A percentile compares a stretch with the other conserved stretches of the same genome.
These are phyloP conservation scores for Miltochrista miniata DNA, from an alignment of 2,888 invertebrate species.

Conservation along the genomic window DNA sequence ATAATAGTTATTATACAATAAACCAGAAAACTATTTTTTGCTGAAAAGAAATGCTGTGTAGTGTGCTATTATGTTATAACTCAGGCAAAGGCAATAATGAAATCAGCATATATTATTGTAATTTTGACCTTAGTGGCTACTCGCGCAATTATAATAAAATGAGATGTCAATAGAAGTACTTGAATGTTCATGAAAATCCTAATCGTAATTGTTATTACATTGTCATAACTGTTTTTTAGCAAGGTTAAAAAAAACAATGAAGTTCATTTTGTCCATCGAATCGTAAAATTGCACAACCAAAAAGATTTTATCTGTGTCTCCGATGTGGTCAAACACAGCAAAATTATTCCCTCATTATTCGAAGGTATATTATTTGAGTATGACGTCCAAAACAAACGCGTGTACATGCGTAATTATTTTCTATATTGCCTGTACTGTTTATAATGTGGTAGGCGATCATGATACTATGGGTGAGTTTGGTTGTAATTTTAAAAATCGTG, in stretches of 20 bases:
- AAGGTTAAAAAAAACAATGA: slow-evolving; percentile 7
- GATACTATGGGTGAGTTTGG: slow-evolving; percentile 38
- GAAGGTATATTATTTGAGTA: slow-evolving; percentile 27
- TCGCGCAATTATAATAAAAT: background rate
- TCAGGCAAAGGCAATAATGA: too few relatives aligned
- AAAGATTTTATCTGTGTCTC: slow-evolving; percentile 36
- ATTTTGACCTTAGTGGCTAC: too few relatives aligned
- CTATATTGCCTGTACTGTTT: slow-evolving; percentile 15
- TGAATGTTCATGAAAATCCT: background rate
- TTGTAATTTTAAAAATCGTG: too few relatives aligned
- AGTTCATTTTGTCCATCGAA: slow-evolving; percentile 21
- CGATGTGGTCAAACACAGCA: slow-evolving; percentile 28
- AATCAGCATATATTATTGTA: too few relatives aligned
- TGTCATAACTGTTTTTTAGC: slow-evolving; percentile 12
- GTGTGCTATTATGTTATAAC: too few relatives aligned
- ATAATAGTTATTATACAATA: too few relatives aligned
- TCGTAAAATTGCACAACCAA: slow-evolving; percentile 29
- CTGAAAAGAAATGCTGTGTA: too few relatives aligned
- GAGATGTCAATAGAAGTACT: background rate
- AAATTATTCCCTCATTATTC: slow-evolving; percentile 36
- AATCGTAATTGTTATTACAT: background rate
- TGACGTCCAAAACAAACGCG: slow-evolving; percentile 31
- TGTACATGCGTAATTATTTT: slow-evolving; percentile 23
- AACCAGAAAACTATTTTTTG: too few relatives aligned
- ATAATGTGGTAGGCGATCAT: slow-evolving; percentile 23